These are phyloP conservation scores for Tortricodes alternella DNA, from an alignment of 2,888 invertebrate genomes.

Conservation along the genomic window DNA sequence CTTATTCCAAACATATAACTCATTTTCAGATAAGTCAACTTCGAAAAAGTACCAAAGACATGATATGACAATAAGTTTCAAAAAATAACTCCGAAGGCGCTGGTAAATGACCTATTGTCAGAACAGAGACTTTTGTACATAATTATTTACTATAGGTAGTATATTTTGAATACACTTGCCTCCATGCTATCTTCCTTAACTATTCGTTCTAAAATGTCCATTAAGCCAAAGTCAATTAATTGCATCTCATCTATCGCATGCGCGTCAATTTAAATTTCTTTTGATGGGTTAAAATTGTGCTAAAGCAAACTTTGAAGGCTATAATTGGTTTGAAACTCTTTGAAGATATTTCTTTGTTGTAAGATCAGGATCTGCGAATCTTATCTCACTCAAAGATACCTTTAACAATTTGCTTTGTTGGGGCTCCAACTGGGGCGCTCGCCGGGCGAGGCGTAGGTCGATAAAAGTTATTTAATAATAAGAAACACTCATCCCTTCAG, in stretches of 20 bases:
- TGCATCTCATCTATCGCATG: background rate
- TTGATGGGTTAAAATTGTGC: slow-evolving; percentile 6
- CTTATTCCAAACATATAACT: slow-evolving; percentile 32
- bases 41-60: slow-evolving; percentile 11
- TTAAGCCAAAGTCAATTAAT: background rate
- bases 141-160: background rate
- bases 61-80: slow-evolving; percentile 16
- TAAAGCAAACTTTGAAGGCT: slow-evolving; percentile 10
- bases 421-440: slow-evolving; percentile 41
- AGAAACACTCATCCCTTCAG: slow-evolving; percentile 58
- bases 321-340: slow-evolving; percentile 18
- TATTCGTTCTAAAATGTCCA: background rate
- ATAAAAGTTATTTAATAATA: slow-evolving; percentile 80
- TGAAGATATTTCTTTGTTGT: slow-evolving; percentile 22
- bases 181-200: background rate
- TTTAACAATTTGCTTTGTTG: slow-evolving; percentile 31
- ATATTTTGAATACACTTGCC: no score
- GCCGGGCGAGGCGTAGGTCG: slow-evolving; percentile 53
- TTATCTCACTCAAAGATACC: slow-evolving; percentile 11
- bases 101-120: slow-evolving; percentile 8
- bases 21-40: slow-evolving; percentile 28
- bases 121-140: background rate
- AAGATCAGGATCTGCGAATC: slow-evolving; percentile 14
- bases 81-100: background rate
- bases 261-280: slow-evolving; percentile 8